Base-by-base conservation (phyloP, 2,113 vertebrate genomes). In the Peromyscus polionotus region DNA sequence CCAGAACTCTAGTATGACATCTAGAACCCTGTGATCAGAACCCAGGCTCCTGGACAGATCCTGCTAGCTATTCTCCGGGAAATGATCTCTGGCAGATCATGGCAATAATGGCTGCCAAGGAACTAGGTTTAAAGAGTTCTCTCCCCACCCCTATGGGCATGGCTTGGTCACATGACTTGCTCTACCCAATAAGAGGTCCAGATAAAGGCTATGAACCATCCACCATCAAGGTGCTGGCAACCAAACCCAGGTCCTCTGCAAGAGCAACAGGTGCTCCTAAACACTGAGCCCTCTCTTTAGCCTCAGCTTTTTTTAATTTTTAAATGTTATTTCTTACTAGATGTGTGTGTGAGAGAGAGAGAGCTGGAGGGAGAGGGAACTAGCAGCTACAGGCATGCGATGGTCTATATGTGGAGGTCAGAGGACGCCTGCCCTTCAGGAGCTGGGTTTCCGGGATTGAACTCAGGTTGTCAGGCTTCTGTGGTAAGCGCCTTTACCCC, bases 111-210 rank as follows among this genome's bases (percentile, higher is more conserved):
- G 57, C 16, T 59, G 57, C 57, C 3, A 4, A 28, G 2, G 19
- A 45, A 22, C 12, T 42, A 0, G 12, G 57, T 59, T n/a, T 5
- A 14, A 0, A 1, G 80, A 20, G 76, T 42, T 36, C 68, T 17
- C 33, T n/a, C 51, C 51, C 8, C 8, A 54, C 51, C 68, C 42
- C 70, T 0, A 0, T 3, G 9, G 67, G 22, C 42, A 42, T 3
- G 77, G 65, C 22, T 20, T 39, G 86, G 57, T n/a, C 92, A 95
- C 1, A 5, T 80, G 87, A 65, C 65, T 68, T 28, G 48, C n/a
- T 70, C 63, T 59, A 72, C 20, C 67, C 95, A 88, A 5, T 17
- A 39, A 84, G 61, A 70, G 33, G 36, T 33, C 33, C 33, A 70
- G 14, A 36, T 7, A 33, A 70, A 17, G 33, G 67, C 57, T 59